Evolutionary conservation across 2,797 vertebrate species (phyloP).

Genomic region (Lepilemur ruficaudatus): DNA sequence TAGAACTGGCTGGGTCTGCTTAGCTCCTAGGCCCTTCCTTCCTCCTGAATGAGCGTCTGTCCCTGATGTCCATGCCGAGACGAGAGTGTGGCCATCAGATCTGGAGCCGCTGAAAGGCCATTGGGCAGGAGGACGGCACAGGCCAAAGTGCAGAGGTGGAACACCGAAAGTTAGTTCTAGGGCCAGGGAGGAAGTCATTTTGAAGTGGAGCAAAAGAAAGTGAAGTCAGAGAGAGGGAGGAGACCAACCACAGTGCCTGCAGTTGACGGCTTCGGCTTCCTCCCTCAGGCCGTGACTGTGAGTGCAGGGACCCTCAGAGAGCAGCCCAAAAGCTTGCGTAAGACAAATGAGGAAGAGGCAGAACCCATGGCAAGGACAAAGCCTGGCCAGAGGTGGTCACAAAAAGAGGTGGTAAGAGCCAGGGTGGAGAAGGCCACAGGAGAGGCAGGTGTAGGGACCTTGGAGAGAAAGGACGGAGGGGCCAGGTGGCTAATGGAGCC

Average conservation of each 20-base stretch:
- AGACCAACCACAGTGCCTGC: not conserved
- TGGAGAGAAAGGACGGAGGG: not conserved
- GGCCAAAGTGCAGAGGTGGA: no score
- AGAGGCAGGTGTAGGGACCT: not conserved
- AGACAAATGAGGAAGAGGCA: not conserved
- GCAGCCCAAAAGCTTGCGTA: no score
- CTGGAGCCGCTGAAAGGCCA: not conserved
- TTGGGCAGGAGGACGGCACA: not conserved
- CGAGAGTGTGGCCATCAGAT: accelerated
- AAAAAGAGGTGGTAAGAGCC: not conserved
- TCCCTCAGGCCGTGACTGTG: not conserved
- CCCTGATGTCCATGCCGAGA: no score
- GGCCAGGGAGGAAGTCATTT: not conserved
- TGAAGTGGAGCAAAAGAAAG: not conserved
- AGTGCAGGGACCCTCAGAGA: not conserved
- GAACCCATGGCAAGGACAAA: not conserved
- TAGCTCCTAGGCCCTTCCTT: not conserved
- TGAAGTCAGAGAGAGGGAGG: not conserved
- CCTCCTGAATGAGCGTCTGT: not conserved
- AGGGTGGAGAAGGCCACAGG: not conserved
- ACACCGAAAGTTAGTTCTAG: no score
- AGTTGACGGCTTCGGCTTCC: not conserved
- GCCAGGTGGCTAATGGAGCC: not conserved
- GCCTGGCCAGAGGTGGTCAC: not conserved
- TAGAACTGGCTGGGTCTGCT: not conserved